phyloP scores from a whole-genome alignment of 2,797 vertebrate species.

The Poeciliopsis turneri region DNA sequence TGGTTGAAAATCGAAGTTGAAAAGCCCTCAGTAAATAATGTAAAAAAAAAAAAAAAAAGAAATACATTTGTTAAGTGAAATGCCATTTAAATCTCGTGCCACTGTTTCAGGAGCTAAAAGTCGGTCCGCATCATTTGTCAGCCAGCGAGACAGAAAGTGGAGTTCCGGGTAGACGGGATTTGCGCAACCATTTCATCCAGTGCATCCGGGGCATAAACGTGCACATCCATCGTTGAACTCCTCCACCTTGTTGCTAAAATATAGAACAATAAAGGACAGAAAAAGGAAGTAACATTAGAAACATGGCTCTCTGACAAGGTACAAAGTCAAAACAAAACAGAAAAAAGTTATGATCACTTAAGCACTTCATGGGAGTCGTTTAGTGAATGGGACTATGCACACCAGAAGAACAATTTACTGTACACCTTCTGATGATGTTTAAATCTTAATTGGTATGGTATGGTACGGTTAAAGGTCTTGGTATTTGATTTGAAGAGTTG shows the following conservation, averaged over 20 bases:
- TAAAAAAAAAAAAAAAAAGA: no score
- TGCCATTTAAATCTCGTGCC: conserved; percentile 33
- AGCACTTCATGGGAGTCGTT: neutral
- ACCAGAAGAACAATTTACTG: neutral
- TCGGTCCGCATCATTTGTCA: neutral
- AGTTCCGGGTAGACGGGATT: neutral
- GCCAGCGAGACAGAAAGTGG: neutral
- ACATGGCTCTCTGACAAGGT: neutral
- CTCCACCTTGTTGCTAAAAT: neutral
- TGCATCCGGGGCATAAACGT: neutral
- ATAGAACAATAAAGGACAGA: neutral
- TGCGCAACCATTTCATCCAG: neutral
- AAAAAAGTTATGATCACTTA: neutral
- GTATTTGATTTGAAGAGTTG: neutral
- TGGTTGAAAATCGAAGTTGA: conserved; percentile 16
- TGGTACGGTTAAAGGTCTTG: neutral
- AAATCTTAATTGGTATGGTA: neutral
- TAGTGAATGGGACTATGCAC: neutral
- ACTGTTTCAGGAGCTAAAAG: neutral
- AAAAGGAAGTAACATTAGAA: neutral
- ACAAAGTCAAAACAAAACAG: neutral
- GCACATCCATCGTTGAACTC: neutral
- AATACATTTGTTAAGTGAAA: conserved; percentile 22
- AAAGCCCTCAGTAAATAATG: neutral
- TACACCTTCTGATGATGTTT: neutral